These are phyloP conservation scores for Solenopsis fugax DNA, from an alignment of 1,140 invertebrate species.

Conservation along the genomic window DNA sequence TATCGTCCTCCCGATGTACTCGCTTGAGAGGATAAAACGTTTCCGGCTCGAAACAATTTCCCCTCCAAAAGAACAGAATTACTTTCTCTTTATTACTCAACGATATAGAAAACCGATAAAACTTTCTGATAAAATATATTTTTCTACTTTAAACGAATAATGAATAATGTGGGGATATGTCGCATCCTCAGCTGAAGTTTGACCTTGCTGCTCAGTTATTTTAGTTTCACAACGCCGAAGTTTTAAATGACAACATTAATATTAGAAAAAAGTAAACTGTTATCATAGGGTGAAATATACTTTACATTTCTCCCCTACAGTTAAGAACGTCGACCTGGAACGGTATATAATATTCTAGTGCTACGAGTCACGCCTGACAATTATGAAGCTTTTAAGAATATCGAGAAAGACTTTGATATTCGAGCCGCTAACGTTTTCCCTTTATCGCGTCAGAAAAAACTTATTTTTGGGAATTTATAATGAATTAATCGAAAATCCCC, in stretches of 20 bases:
- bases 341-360: background rate
- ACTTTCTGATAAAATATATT: background rate
- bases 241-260: slow-evolving; percentile 14
- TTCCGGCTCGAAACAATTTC: slow-evolving; percentile 55
- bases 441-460: background rate
- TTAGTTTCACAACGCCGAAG: background rate
- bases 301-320: background rate
- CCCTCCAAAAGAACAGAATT: background rate
- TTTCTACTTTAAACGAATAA: background rate
- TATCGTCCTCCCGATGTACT: background rate
- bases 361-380: background rate
- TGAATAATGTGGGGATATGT: background rate
- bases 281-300: background rate
- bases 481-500: slow-evolving; percentile 62
- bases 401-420: background rate
- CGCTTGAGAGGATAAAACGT: slow-evolving; percentile 15
- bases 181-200: background rate
- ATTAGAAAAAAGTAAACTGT: background rate
- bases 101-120: background rate
- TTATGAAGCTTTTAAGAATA: background rate
- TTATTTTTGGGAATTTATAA: slow-evolving; percentile 48
- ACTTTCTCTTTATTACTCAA: background rate
- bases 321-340: background rate
- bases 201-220: background rate
- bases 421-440: slow-evolving; percentile 45